Evolutionary conservation across 2,888 invertebrate genomes (phyloP).

Genomic region (Trachelus troglodyta): DNA sequence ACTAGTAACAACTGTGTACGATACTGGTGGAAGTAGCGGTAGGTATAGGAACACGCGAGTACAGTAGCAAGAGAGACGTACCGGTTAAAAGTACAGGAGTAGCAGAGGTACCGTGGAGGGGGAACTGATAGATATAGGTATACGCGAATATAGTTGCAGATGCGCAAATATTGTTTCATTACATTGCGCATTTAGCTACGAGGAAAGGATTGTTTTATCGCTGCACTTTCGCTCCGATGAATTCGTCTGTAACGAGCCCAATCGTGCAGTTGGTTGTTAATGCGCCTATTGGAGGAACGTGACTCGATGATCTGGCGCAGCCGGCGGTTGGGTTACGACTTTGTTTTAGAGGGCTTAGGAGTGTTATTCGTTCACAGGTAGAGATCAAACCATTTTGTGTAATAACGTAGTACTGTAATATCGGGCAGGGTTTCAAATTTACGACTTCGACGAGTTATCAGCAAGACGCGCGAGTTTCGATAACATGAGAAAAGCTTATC

Average conservation of each 20-base stretch:
- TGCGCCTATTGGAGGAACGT: not conserved
- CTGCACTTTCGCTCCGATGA: constrained; percentile 46
- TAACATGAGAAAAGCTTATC: not conserved
- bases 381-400: too few species aligned
- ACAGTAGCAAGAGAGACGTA: not conserved
- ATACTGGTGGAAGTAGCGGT: constrained; percentile 5
- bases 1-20: constrained; percentile 7
- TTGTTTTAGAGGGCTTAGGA: not conserved
- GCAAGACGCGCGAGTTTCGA: not conserved
- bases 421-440: not conserved
- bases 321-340: not conserved
- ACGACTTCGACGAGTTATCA: not conserved
- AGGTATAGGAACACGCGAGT: constrained; percentile 10
- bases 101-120: not conserved
- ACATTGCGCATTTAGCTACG: constrained; percentile 43
- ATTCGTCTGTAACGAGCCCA: constrained; percentile 42
- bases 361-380: too few species aligned
- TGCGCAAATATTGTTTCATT: constrained; percentile 46
- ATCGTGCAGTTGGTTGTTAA: constrained; percentile 15
- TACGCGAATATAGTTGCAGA: constrained; percentile 43
- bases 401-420: not conserved
- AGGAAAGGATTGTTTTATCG: constrained; percentile 55
- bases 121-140: not conserved
- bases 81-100: not conserved
- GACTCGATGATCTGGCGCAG: not conserved